Conservation (phyloP, 2,888 invertebrate genomes). For the Caenorhabditis sp. region DNA sequence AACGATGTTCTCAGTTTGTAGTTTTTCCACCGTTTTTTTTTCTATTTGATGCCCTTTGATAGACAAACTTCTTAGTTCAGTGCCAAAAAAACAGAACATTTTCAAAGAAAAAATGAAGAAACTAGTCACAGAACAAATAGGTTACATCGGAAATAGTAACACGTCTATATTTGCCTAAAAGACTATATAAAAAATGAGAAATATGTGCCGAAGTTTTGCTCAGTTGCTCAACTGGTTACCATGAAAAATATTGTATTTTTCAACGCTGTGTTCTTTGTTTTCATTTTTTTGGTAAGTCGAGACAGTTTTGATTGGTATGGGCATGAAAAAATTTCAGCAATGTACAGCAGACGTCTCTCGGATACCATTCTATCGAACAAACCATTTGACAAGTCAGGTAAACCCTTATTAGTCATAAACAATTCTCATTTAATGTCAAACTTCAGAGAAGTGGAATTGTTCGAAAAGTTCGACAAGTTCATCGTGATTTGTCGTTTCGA, state of each 20-base stretch:
- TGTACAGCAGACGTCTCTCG: too few relatives aligned
- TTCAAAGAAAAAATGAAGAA: not conserved
- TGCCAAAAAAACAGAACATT: not conserved
- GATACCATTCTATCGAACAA: too few relatives aligned
- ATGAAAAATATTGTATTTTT: not conserved
- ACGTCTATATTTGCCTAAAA: not conserved
- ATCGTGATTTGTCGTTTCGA: slow-evolving; percentile 39
- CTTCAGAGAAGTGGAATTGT: slow-evolving; percentile 8
- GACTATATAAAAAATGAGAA: not conserved
- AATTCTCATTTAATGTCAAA: too few relatives aligned
- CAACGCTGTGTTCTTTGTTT: not conserved
- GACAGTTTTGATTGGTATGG: too few relatives aligned
- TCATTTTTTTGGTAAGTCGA: not conserved
- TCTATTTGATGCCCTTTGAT: too few relatives aligned
- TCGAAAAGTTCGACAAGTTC: slow-evolving; percentile 40
- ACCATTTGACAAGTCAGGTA: too few relatives aligned
- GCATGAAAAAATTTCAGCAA: too few relatives aligned
- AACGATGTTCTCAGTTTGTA: too few relatives aligned
- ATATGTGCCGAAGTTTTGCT: not conserved
- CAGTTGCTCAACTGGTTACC: not conserved
- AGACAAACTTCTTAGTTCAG: not conserved
- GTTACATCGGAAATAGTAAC: not conserved
- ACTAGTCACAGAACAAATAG: not conserved
- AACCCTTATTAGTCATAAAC: too few relatives aligned
- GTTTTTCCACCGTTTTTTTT: too few relatives aligned